Evolutionary conservation across 2,797 vertebrate species (phyloP).

Genomic region (Pseudopleuronectes americanus): DNA sequence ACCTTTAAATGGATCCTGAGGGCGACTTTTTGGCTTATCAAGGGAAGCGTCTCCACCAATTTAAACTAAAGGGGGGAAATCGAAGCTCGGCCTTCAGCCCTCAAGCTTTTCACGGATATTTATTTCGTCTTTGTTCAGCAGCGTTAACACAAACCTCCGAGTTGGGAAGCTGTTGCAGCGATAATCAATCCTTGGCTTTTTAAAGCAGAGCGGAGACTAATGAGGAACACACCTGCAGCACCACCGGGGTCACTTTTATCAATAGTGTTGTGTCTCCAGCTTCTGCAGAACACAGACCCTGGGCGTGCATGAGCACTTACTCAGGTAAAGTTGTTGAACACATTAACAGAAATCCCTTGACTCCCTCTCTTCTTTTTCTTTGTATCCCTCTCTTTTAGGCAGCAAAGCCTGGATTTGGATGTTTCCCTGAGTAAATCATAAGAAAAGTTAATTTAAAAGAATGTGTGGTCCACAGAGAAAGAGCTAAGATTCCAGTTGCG

Average conservation of each 20-base stretch:
- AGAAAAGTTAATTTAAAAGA: neutral
- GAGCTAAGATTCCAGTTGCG: no score
- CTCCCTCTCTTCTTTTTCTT: no score
- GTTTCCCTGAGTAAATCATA: no score
- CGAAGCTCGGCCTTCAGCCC: slow-evolving; percentile 23
- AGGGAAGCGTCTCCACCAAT: neutral
- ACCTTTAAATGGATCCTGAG: no score
- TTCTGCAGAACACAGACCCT: slow-evolving; percentile 9
- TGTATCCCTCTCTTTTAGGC: no score
- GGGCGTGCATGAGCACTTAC: slow-evolving; percentile 17
- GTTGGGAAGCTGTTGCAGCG: slow-evolving; percentile 33
- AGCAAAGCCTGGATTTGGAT: no score
- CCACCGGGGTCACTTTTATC: slow-evolving; percentile 49
- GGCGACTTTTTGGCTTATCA: no score
- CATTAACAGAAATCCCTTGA: neutral
- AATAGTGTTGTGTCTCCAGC: slow-evolving; percentile 31
- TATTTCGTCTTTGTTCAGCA: neutral
- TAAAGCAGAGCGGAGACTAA: slow-evolving; percentile 50
- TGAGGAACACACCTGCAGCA: slow-evolving; percentile 49
- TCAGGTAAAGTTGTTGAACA: slow-evolving; percentile 21
- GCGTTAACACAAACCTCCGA: slow-evolving; percentile 21
- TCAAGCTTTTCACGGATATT: slow-evolving; percentile 17
- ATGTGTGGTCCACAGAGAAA: no score
- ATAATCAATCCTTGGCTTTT: slow-evolving; percentile 55
- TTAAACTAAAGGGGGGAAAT: slow-evolving; percentile 34